Evolutionary conservation across 2,113 vertebrate genomes (phyloP), one percentile per base, ranked within the genome.

Genomic region (Phoenicopterus ruber): DNA sequence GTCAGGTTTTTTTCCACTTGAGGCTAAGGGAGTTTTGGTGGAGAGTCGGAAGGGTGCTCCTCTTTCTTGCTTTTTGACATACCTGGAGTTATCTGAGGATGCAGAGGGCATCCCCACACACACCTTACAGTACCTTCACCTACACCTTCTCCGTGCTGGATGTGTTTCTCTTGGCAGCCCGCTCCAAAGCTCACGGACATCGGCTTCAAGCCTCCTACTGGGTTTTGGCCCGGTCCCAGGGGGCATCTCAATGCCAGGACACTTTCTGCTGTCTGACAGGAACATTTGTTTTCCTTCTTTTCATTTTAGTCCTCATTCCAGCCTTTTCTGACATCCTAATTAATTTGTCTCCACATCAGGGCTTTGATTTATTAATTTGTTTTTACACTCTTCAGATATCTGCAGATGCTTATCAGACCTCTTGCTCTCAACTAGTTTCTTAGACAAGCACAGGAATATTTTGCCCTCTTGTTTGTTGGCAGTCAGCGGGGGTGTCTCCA

Each of bases 231-330:
- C 0, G 1, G 6, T 62, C 63, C 55, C 69, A 47, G 36, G 12
- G 59, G 18, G 7, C 66, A 73, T 57, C 61, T 66, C 61, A 29
- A 14, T 55, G 62, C 63, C 81, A 46, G 76, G 90, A 70, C 18
- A 4, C 57, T 63, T 62, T 32, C 69, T 86, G 44, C 62, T 63
- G 31, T n/a, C 46, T 73, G 38, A n/a, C 85, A 79, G 82, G 66
- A 70, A 6, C 32, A 38, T 72, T 82, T 46, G n/a, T 74, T 88
- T 77, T 58, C 59, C 86, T 82, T 67, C n/a, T 54, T 90, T 94
- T 74, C 63, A 32, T 80, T 76, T 49, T 25, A 80, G 29, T 77
- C 62, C 40, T 91, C 36, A 2, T 63, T 86, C 66, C 34, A 6
- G 54, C 81, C n/a, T 84, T 67, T 59, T 10, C 57, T 47, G 65